A percentile compares a stretch with the other conserved stretches of the same genome.
Conservation (phyloP, 2,113 vertebrate genomes). For the Ariopsis seemanni region DNA sequence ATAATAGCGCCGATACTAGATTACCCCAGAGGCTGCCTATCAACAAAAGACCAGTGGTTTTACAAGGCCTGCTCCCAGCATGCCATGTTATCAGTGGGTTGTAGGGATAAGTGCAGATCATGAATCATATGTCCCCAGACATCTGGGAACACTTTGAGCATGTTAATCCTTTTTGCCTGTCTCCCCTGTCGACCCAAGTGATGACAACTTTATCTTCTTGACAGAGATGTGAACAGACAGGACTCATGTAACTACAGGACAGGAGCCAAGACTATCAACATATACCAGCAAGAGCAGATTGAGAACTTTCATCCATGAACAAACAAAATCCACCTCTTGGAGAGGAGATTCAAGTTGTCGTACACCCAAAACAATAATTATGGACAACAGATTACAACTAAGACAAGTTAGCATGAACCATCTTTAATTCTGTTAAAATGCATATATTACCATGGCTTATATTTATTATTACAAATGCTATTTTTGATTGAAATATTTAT, state of each 20-base stretch:
- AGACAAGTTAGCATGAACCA: not conserved
- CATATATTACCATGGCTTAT: not conserved
- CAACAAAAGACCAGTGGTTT: constrained; percentile 57
- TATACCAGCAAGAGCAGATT: not conserved
- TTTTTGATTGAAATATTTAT: not conserved
- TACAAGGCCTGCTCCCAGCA: constrained; percentile 47
- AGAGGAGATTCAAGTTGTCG: not conserved
- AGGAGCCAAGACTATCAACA: constrained; percentile 31
- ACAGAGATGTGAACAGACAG: constrained; percentile 72
- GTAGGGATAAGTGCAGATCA: constrained; percentile 53
- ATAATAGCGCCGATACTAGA: constrained; percentile 57
- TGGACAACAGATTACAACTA: not conserved
- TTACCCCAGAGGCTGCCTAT: constrained; percentile 57
- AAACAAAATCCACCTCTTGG: not conserved
- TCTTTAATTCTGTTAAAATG: not conserved
- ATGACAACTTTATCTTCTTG: constrained; percentile 56
- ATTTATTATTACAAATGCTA: not conserved
- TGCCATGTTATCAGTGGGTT: constrained; percentile 55
- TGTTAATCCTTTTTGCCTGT: constrained; percentile 40
- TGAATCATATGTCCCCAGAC: constrained; percentile 56
- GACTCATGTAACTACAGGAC: constrained; percentile 40
- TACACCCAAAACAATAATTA: not conserved
- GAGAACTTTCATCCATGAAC: constrained; percentile 25
- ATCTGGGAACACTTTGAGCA: constrained; percentile 47
- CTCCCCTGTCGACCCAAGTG: constrained; percentile 43